These are phyloP conservation scores for Gulo gulo DNA, from an alignment of 2,113 vertebrate genomes.

Conservation along the genomic window DNA sequence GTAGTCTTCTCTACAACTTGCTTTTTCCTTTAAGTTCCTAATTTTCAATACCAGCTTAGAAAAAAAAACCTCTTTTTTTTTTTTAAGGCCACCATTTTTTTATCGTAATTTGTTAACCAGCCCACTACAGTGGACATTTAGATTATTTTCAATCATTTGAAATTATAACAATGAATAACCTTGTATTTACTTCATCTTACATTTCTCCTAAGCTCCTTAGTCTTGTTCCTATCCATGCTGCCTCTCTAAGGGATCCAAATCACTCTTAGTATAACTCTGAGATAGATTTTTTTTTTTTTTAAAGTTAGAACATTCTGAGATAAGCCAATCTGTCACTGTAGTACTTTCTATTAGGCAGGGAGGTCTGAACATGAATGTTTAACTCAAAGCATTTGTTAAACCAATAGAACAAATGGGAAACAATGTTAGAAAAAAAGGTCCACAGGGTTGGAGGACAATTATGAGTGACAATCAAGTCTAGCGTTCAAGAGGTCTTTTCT, in stretches of 20 bases:
- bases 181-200: neutral
- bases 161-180: neutral
- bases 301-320: neutral
- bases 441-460: neutral
- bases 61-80: neutral
- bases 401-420: neutral
- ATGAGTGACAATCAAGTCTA: neutral
- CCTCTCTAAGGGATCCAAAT: neutral
- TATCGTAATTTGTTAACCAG: neutral
- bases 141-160: neutral
- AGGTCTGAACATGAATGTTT: neutral
- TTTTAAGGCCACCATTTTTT: neutral
- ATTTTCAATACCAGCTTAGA: neutral
- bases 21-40: neutral
- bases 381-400: neutral
- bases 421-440: neutral
- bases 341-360: neutral
- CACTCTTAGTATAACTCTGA: neutral
- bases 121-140: neutral
- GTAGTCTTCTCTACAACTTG: neutral
- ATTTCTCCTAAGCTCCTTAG: neutral
- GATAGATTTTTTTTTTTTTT: neutral
- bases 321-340: neutral
- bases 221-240: neutral
- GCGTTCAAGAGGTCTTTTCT: neutral